A percentile compares a stretch with the other conserved stretches of the same genome.
These are phyloP conservation scores for Ptychadena robeensis DNA, from an alignment of 2,797 vertebrate genomes.

Conservation along the genomic window DNA sequence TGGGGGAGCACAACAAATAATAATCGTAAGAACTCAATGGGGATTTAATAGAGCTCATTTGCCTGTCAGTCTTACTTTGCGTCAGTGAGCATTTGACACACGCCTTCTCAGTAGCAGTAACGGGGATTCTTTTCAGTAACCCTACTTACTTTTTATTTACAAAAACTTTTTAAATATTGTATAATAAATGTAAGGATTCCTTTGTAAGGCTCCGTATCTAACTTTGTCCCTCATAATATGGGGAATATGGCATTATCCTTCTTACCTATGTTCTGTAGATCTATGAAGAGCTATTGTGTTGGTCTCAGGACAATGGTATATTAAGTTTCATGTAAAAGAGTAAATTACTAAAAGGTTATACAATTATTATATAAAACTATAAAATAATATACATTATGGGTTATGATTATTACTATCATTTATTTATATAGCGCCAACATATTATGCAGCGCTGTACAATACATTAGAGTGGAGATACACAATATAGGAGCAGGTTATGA, in stretches of 20 bases:
- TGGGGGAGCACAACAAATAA: constrained; percentile 38
- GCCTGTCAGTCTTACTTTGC: constrained; percentile 42
- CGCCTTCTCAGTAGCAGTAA: not conserved
- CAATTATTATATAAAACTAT: too few relatives aligned
- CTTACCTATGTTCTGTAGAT: too few relatives aligned
- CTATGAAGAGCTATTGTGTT: too few relatives aligned
- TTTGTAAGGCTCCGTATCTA: not conserved
- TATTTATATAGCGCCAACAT: too few relatives aligned
- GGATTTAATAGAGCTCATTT: constrained; percentile 43
- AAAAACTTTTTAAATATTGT: not conserved
- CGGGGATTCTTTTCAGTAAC: not conserved
- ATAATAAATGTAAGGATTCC: not conserved
- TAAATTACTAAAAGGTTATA: too few relatives aligned
- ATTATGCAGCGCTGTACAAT: too few relatives aligned
- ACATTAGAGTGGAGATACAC: too few relatives aligned
- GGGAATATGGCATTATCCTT: not conserved
- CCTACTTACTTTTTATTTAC: not conserved
- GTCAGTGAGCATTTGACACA: constrained; percentile 20
- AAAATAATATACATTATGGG: too few relatives aligned
- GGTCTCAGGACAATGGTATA: too few relatives aligned
- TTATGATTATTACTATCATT: too few relatives aligned
- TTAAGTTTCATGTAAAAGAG: too few relatives aligned
- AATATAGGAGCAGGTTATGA: too few relatives aligned
- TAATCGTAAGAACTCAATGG: constrained; percentile 34
- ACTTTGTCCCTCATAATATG: not conserved